Base-by-base conservation (phyloP, 2,888 invertebrate genomes). In the Erebia palarica region DNA sequence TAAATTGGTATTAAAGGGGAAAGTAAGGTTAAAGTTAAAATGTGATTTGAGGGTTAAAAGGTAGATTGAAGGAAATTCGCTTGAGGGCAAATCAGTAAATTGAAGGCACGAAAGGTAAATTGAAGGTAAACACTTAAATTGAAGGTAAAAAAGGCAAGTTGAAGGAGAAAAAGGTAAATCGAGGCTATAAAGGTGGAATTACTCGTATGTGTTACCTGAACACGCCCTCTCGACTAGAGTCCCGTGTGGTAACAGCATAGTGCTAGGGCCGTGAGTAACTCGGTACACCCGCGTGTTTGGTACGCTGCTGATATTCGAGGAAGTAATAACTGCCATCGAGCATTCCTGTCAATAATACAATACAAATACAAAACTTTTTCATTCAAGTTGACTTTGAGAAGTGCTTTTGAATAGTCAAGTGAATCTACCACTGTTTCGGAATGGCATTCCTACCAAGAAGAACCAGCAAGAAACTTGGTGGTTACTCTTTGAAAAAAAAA, bases 221-320 rank as follows among this genome's bases (percentile, higher is more conserved):
- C 80, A 74, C 1, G 83, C 77, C 8, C 86, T 73, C 55, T 89
- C 89, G 74, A 87, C 84, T 47, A 92, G 84, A 10, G 87, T 87
- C 76, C 97, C 97, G 90, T 97, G 97, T 79, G 75, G 60, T 13
- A 70, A 57, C 9, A 79, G 96, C 14, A 75, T 3, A n/a, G 60
- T 68, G 8, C 58, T 63, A 8, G 81, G 77, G 8, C 98, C 98
- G 97, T 96, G 96, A 9, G 93, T 89, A 75, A 97, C 91, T 79
- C 96, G 94, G 85, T 96, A 96, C 67, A 97, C 96, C 81, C 96
- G 95, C 79, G 97, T 97, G 36, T 96, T 95, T 0, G 98, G 97
- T 68, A 96, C 94, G 65, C 95, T 95, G 85, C 96, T 96, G 75
- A 97, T 97, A 83, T 96, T 97, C 73, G 97, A 97, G 78, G 96